Base-by-base conservation (phyloP, 2,797 vertebrate species). In the Loris lydekkerianus region DNA sequence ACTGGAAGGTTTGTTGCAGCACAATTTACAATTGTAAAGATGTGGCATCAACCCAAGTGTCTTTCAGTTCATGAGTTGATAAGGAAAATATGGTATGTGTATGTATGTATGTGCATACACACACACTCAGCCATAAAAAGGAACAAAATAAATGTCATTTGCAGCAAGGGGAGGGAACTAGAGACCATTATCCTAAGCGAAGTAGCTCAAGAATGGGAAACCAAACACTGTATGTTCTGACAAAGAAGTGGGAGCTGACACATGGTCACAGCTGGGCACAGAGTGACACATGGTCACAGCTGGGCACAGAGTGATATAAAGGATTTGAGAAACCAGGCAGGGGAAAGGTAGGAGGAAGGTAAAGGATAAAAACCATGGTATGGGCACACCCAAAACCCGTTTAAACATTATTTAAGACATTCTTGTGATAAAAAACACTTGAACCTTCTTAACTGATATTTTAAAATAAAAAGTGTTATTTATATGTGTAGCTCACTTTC, bases 381-480 rank as follows among this genome's bases (percentile, higher is more conserved):
- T 67, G 7, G 31, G 7, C 15, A 67, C 7, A 67, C 65, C 17
- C 7, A 67, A 20, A 67, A 11, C 15, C 15, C 65, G n/a, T 3
- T 67, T 67, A 67, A n/a, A 31, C 65, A 67, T 67, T 65, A 31
- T n/a, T 18, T 18, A 18, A 67, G 7, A 67, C 31, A 67, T n/a
- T n/a, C 31, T 67, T 67, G 31, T 67, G n/a, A 67, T 31, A 67
- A n/a, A n/a, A n/a, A n/a, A n/a, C 31, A n/a, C 7, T 9, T 67
- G 17, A n/a, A 67, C 31, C 31, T 15, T 31, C 7, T n/a, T 67
- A 15, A 31, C 31, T 65, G n/a, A 67, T n/a, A 67, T 67, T 67
- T 67, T n/a, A 67, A 67, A 67, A 2, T n/a, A 8, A 2, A 89
- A 96, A 95, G 86, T 37, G 37, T 43, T 89, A 40, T 89, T 82